Conservation (phyloP, 1,140 invertebrate genomes). For the Caenorhabditis briggsae region DNA sequence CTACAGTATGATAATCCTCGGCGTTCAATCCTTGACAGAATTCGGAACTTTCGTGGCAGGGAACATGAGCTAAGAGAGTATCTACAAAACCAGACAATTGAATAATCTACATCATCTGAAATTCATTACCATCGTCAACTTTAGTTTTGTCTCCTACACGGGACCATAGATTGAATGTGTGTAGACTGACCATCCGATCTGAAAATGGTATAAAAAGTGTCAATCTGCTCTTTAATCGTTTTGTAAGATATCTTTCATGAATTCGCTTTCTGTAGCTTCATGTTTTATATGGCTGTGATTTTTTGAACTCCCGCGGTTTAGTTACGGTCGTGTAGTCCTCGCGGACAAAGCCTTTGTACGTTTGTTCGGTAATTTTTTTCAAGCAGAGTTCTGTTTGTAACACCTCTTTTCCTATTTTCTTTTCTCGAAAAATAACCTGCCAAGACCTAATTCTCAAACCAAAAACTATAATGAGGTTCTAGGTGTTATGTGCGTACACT, state of each 20-base stretch:
- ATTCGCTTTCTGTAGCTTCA: too few relatives aligned
- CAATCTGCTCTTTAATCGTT: not conserved
- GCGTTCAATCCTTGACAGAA: constrained; percentile 53
- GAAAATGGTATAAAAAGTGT: not conserved
- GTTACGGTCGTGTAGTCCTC: too few relatives aligned
- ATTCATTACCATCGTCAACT: constrained; percentile 2
- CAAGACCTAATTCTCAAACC: too few relatives aligned
- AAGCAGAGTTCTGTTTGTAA: too few relatives aligned
- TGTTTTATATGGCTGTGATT: too few relatives aligned
- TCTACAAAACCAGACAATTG: not conserved
- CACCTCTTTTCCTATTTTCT: too few relatives aligned
- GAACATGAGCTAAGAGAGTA: constrained; percentile 59
- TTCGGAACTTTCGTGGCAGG: constrained; percentile 45
- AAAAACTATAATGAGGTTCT: too few relatives aligned
- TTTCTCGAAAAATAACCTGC: too few relatives aligned
- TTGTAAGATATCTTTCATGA: too few relatives aligned
- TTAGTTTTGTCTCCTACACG: constrained; percentile 9
- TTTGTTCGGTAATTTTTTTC: too few relatives aligned
- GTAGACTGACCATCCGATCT: constrained; percentile 43
- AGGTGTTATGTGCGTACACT: too few relatives aligned
- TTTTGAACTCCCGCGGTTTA: not conserved
- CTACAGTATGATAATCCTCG: constrained; percentile 57
- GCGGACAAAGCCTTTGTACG: too few relatives aligned
- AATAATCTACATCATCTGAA: not conserved
- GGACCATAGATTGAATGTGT: constrained; percentile 34